phyloP scores from a whole-genome alignment of 1,140 invertebrate species.

The Drosophila nigromelanica region DNA sequence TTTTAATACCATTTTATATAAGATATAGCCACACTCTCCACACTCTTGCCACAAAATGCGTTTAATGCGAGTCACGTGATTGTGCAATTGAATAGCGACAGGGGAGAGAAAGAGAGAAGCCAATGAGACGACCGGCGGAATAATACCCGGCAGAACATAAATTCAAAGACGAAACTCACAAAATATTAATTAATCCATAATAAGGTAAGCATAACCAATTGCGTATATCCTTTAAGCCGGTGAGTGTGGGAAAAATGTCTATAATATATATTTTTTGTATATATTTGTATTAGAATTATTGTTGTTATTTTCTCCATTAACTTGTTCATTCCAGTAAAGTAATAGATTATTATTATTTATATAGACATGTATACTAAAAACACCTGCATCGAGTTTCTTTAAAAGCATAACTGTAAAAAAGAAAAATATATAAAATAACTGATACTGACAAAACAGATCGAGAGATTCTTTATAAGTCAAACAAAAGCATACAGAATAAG shows the following conservation, averaged over 20 bases:
- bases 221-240: not conserved
- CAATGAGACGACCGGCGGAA: not conserved
- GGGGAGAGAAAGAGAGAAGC: not conserved
- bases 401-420: no score
- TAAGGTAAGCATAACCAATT: not conserved
- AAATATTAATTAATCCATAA: slow-evolving; percentile 44
- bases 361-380: not conserved
- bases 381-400: not conserved
- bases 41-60: slow-evolving; percentile 10
- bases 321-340: not conserved
- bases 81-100: slow-evolving; percentile 34
- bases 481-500: slow-evolving; percentile 10
- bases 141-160: slow-evolving; percentile 64
- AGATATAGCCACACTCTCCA: not conserved
- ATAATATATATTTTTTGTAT: no score
- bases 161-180: slow-evolving; percentile 58
- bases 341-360: no score
- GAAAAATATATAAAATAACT: no score
- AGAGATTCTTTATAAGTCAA: not conserved
- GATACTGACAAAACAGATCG: not conserved
- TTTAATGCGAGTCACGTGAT: slow-evolving; percentile 71
- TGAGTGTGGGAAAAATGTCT: no score
- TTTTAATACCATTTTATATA: not conserved
- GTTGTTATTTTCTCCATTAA: no score
- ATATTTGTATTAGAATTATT: no score